Evolutionary conservation across 2,797 vertebrate genomes (phyloP), one percentile per base, ranked within the genome.

Genomic region (Notolepis coatsorum): DNA sequence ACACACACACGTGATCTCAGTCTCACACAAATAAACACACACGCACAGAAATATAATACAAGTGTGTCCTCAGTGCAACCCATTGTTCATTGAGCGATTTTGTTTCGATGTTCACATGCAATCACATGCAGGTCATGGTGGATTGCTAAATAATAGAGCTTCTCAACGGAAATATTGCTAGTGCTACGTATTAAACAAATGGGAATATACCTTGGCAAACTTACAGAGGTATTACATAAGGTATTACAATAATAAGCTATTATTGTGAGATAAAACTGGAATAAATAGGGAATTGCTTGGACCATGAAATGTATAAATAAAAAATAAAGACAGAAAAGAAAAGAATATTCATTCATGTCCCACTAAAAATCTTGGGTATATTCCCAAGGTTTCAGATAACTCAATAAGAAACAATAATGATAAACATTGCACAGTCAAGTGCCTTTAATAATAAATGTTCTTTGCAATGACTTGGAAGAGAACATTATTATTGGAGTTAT

Each of bases 51-150:
- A 38, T n/a, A 21, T 23, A n/a, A 25, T 17, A 18, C 23, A 12
- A 21, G 20, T 8, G 8, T 39, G 28, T 80, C 52, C 52, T 69
- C 52, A 7, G 47, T 55, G 65, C 47, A 62, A 7, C 37, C 5
- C 25, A 49, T 53, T 65, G 33, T 58, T 68, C 68, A 75, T 57
- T 49, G 43, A 25, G 59, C 63, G 53, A 50, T 3, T 41, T 15
- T 63, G 53, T 68, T 35, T 27, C 47, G 30, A 51, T 51, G 35
- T 53, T 60, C 3, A 38, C 49, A 63, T 49, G 17, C 30, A 10
- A 46, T 57, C 17, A 51, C 37, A 72, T 4, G 41, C 18, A 51
- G 24, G 65, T 41, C 63, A 73, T 65, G 43, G 57, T 52, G 43
- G 38, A 39, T 53, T 35, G 50, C 5, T 12, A 15, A 27, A 57